phyloP scores from a whole-genome alignment of 2,888 invertebrate species.

The Diarsia brunnea region DNA sequence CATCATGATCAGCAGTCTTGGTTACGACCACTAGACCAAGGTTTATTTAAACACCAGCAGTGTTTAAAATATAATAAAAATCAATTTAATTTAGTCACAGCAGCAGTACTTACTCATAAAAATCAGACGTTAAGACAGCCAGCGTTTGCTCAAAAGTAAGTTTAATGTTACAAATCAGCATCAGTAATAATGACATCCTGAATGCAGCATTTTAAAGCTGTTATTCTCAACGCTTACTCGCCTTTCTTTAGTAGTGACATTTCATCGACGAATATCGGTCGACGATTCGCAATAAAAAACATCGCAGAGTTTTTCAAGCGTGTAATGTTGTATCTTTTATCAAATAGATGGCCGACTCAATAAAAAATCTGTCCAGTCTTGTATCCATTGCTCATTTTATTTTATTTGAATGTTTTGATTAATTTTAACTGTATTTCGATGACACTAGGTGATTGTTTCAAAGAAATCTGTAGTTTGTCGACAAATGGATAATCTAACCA shows the following conservation, averaged over 20 bases:
- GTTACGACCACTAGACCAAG: no score
- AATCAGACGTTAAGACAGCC: not conserved
- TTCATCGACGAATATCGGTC: conserved; percentile 17
- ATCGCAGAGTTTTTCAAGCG: conserved; percentile 6
- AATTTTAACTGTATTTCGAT: not conserved
- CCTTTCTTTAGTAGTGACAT: conserved; percentile 10
- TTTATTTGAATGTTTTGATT: not conserved
- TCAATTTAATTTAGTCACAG: not conserved
- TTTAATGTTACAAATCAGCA: not conserved
- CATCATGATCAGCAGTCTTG: no score
- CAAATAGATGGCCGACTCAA: not conserved
- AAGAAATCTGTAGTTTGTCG: not conserved
- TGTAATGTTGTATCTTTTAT: conserved; percentile 2
- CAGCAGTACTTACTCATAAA: not conserved
- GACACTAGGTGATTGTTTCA: not conserved
- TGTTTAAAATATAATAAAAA: not conserved
- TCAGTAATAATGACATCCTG: not conserved
- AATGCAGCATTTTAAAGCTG: no score
- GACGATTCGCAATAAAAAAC: conserved; percentile 13
- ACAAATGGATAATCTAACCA: not conserved
- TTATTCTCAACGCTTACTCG: not conserved
- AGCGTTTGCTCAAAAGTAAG: not conserved
- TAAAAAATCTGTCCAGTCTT: not conserved
- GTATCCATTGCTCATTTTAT: conserved; percentile 2
- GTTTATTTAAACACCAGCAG: no score